These are phyloP conservation scores for Cecidostiba fungosa DNA, from an alignment of 2,888 invertebrate species.

Conservation along the genomic window DNA sequence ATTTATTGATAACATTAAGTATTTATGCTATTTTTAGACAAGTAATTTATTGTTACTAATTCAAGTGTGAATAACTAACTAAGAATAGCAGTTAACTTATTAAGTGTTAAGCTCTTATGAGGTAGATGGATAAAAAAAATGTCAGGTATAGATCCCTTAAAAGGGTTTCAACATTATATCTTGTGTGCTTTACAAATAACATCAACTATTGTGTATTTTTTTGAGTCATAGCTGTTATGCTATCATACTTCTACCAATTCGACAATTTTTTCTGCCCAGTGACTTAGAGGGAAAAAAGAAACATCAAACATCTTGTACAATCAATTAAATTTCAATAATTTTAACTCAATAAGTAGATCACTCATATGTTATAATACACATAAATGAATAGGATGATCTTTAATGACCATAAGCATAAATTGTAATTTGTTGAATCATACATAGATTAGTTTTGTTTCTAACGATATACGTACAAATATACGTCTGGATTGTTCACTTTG, in stretches of 20 bases:
- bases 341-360: background rate
- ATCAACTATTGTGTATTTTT: background rate
- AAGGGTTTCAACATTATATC: background rate
- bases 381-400: too few relatives aligned
- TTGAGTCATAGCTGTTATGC: background rate
- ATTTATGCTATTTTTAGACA: conserved; percentile 27
- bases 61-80: conserved; percentile 29
- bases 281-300: background rate
- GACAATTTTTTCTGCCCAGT: background rate
- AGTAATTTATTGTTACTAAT: conserved; percentile 19
- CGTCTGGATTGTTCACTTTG: background rate
- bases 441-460: background rate
- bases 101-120: background rate
- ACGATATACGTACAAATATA: background rate
- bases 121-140: conserved; percentile 7
- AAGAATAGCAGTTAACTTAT: conserved; percentile 21
- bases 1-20: conserved; percentile 28
- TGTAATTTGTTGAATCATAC: background rate
- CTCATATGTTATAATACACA: too few relatives aligned
- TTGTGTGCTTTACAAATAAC: background rate
- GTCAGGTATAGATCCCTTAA: background rate
- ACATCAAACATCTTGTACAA: background rate
- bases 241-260: background rate
- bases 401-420: too few relatives aligned
- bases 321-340: background rate